Evolutionary conservation across 2,888 invertebrate species (phyloP).

Genomic region (Pristionchus mayeri): DNA sequence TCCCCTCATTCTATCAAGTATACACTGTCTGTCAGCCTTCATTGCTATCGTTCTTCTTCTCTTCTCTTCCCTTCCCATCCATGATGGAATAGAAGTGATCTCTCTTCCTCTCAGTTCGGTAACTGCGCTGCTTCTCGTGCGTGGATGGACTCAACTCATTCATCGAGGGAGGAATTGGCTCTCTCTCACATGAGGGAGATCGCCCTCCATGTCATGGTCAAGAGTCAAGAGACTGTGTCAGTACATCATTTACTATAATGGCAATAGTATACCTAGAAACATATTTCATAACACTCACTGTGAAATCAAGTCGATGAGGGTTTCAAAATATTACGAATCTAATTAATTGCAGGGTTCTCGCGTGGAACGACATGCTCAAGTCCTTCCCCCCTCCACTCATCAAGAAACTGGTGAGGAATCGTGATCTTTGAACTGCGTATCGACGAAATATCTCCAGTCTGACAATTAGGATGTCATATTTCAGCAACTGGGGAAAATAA

Average conservation of each 20-base stretch:
- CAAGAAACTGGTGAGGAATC: slow-evolving; percentile 43
- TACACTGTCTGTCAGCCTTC: too few species aligned
- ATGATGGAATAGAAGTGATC: too few species aligned
- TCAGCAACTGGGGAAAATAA: slow-evolving; percentile 58
- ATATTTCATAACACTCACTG: too few species aligned
- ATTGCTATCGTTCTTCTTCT: too few species aligned
- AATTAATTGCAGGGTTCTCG: slow-evolving; percentile 79
- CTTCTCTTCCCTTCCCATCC: too few species aligned
- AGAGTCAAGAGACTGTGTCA: slow-evolving; percentile 38
- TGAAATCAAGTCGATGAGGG: neutral
- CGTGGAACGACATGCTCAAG: slow-evolving; percentile 89
- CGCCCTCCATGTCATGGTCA: slow-evolving; percentile 53
- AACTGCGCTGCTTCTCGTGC: slow-evolving; percentile 68
- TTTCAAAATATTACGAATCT: neutral
- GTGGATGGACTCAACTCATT: slow-evolving; percentile 57
- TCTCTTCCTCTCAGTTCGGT: slow-evolving; percentile 63
- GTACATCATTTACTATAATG: slow-evolving; percentile 39
- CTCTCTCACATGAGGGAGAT: slow-evolving; percentile 67
- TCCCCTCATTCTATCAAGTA: too few species aligned
- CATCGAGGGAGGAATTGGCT: slow-evolving; percentile 58
- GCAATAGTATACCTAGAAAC: too few species aligned
- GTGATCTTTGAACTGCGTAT: neutral
- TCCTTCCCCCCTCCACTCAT: slow-evolving; percentile 68
- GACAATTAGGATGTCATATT: slow-evolving; percentile 51
- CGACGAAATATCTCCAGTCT: slow-evolving; percentile 58